Base-by-base conservation (phyloP, 1,140 invertebrate genomes). In the Portunus trituberculatus region DNA sequence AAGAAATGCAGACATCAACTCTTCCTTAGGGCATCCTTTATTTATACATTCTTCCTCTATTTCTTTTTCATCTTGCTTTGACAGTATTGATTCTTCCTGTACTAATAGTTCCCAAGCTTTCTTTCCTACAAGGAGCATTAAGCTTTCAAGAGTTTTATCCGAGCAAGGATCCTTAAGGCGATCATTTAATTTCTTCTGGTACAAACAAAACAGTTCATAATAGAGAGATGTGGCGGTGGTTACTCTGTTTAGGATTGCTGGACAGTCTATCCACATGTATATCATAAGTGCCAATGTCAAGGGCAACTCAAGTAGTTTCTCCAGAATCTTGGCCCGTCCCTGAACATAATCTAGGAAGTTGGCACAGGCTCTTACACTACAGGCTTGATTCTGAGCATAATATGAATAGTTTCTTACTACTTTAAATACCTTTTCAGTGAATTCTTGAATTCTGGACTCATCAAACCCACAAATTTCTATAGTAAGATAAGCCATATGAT, bases 1-100 rank as follows among this genome's bases (percentile, higher is more conserved):
- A 6, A 94, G 93, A 76, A 94, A 94, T 7, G 93, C 93, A 94
- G 93, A 94, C 93, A 94, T 76, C 29, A 94, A 28, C 29, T 94
- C 52, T 45, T 20, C 82, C 25, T 90, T 39, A 76, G 89, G 52
- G 90, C 89, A 46, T 29, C 29, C 14, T 76, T 45, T 12, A 25
- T n/a, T 28, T 20, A 46, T 48, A 94, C 93, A 94, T 20, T 76
- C 46, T 76, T 82, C 25, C 29, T 90, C 86, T 45, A 94, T 89
- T n/a, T 48, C 20, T 28, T 39, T 82, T 28, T 28, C 76, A 28
- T 29, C 32, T 28, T 89, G 52, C 8, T 83, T 46, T 76, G 25
- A n/a, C 12, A 94, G 10, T 31, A 28, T 12, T 52, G 28, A 28
- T 14, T 91, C 32, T 14, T 25, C 31, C 31, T 25, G 28, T 46